Base-by-base conservation (phyloP, 2,888 invertebrate species). In the Hoplodrina blanda region DNA sequence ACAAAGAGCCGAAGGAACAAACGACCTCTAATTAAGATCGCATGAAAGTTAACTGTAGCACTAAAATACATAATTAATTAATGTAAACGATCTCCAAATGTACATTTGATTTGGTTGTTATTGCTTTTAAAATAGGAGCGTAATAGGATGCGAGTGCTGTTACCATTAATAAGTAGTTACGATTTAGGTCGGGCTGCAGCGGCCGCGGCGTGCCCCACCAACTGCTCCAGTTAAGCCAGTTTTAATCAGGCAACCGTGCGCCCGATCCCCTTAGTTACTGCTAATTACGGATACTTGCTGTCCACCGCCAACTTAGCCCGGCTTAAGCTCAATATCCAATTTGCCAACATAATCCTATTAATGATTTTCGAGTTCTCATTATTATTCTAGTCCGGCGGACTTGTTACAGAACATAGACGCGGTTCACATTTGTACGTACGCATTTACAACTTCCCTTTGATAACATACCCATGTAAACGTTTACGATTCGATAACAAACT, bases 291-390 rank as follows among this genome's bases (percentile, higher is more conserved):
- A 89, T 91, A 92, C 92, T 92, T 91, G 91, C 91, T 89, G 93
- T 92, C 93, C 92, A 93, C 93, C 92, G 85, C 91, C 83, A 90
- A 93, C 92, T 94, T 93, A 91, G 85, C 85, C 86, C 79, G 89
- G 93, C 90, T 94, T 93, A 92, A 90, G 86, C 87, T 91, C 92
- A 90, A 93, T 94, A 94, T 93, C 94, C 93, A 94, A 94, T 95
- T 95, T 92, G 89, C 90, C 79, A 86, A 82, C 87, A 92, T 92
- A 93, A 94, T 94, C 93, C 94, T 89, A 90, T 94, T 93, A 93
- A 91, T 90, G 91, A 92, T 92, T 94, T 92, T 91, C 85, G 87
- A 90, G 86, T 85, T 85, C 89, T 89, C 89, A 90, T 93, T 93
- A 91, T 88, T 88, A 88, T 91, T 88, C 74, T 73, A 80, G 73